Evolutionary conservation across 2,888 invertebrate genomes (phyloP), one percentile per base, ranked within the genome.

Genomic region (Pemphredon lugubris): DNA sequence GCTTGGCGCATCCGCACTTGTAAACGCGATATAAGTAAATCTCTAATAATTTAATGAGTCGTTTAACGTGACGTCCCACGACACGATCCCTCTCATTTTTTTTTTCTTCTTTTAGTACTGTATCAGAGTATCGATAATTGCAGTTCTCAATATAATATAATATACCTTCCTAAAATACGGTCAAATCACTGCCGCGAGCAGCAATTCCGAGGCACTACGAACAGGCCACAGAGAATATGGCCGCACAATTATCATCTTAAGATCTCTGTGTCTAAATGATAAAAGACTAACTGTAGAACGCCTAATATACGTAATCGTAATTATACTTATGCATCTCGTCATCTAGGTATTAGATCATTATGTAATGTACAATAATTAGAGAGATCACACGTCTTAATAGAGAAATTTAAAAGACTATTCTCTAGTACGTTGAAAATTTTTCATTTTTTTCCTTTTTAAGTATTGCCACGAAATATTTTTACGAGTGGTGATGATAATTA

Each of bases 191-290:
- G 89, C 89, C 83, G 76, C 85, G 86, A 88, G 89, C 89, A 89
- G 89, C 87, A 88, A 89, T 89, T 89, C 87, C 89, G 89, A 89
- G 89, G 89, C 89, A 89, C 89, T 89, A 89, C 89, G 86, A 89
- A 89, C 88, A 86, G 89, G 87, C 89, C 89, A 89, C 87, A 88
- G 82, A 85, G 83, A 87, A 86, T 87, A 88, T 89, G 89, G 88
- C 88, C 89, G 86, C 87, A 87, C 87, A 89, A 88, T 88, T 87
- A 84, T 86, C 86, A 86, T 87, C 87, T 80, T 86, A 86, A 85
- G 86, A 86, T 87, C 85, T 87, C 86, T 86, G 77, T 82, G 44
- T 84, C 84, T 86, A 79, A 81, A 81, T 70, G 82, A 82, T 82
- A 82, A 81, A 81, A 82, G 82, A 81, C 81, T 81, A 81, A 82